Conservation (phyloP, 2,113 vertebrate species). For the Hepsetus odoe region DNA sequence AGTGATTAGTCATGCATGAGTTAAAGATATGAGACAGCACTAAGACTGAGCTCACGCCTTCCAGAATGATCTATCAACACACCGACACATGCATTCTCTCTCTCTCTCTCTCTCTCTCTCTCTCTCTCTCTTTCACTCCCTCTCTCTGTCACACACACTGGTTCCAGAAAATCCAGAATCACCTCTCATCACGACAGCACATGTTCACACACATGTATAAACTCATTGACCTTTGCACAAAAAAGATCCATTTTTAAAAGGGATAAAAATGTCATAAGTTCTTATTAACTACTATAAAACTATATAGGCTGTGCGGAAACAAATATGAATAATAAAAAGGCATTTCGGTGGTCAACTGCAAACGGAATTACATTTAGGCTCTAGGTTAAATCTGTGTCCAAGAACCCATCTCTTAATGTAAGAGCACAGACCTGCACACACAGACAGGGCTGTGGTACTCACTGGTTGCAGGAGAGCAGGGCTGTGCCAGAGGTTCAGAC, state of each 20-base stretch:
- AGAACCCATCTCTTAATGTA: background rate
- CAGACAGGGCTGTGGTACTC: slow-evolving; percentile 67
- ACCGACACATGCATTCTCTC: background rate
- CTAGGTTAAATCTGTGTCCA: background rate
- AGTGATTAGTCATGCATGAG: slow-evolving; percentile 47
- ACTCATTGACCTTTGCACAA: background rate
- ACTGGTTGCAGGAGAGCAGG: slow-evolving; percentile 85
- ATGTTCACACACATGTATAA: background rate
- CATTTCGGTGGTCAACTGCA: background rate
- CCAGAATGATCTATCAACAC: slow-evolving; percentile 40
- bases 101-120: background rate
- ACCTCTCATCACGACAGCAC: background rate
- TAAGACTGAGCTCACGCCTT: slow-evolving; percentile 40
- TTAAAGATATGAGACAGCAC: slow-evolving; percentile 32
- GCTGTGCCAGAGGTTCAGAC: slow-evolving; percentile 81
- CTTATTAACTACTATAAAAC: too few species aligned
- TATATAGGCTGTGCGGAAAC: too few species aligned
- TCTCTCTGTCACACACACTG: background rate
- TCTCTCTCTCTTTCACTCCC: background rate
- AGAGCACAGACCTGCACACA: background rate
- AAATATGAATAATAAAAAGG: background rate
- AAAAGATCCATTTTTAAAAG: background rate
- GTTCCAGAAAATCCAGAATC: background rate
- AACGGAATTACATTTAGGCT: too few species aligned
- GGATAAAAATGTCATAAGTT: too few species aligned